A percentile compares a stretch with the other conserved stretches of the same genome.
These are phyloP conservation scores for Oscheius sp. DNA, from an alignment of 2,888 invertebrate genomes.

Conservation along the genomic window DNA sequence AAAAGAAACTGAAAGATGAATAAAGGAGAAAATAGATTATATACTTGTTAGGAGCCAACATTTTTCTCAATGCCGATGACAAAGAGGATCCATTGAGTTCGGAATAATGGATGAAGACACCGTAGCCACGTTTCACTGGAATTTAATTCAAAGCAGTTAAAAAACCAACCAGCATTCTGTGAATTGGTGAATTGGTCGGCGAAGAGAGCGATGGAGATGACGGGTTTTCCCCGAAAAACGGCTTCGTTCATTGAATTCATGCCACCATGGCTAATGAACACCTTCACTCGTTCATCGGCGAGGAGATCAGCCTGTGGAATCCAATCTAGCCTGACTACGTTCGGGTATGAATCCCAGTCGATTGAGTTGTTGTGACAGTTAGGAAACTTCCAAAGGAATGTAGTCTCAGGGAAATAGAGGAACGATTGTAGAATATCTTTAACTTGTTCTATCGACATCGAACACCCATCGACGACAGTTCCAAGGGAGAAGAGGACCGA, in stretches of 20 bases:
- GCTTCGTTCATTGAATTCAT: constrained; percentile 27
- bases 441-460: background rate
- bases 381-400: constrained; percentile 15
- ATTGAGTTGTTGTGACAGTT: background rate
- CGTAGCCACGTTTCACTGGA: constrained; percentile 16
- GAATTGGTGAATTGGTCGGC: constrained; percentile 20
- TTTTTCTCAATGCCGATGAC: background rate
- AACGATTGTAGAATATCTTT: background rate
- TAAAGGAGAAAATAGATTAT: background rate
- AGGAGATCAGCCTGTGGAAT: constrained; percentile 19
- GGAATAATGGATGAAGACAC: background rate
- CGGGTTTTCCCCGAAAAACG: constrained; percentile 11
- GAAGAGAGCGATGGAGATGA: constrained; percentile 16
- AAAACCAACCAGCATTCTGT: constrained; percentile 7
- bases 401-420: constrained; percentile 6
- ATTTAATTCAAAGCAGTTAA: background rate
- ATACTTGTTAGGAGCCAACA: background rate
- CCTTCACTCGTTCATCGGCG: constrained; percentile 13
- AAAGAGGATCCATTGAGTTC: background rate
- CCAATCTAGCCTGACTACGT: constrained; percentile 2
- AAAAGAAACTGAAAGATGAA: background rate
- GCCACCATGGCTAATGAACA: constrained; percentile 19
- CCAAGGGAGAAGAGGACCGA: constrained; percentile 19
- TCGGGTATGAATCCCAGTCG: background rate
- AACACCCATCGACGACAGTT: background rate